phyloP scores from a whole-genome alignment of 2,113 vertebrate species.

The Trematomus loennbergii region DNA sequence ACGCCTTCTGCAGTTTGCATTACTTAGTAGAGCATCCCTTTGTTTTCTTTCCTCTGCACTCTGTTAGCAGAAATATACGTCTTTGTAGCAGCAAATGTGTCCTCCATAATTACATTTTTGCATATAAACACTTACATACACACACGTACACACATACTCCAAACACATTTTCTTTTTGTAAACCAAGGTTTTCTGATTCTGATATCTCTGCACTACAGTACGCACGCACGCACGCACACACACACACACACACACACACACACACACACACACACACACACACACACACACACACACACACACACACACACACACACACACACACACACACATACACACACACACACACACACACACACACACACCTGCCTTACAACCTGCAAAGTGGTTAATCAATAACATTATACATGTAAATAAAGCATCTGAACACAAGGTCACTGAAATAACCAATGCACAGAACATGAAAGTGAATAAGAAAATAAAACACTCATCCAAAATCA shows the following conservation, averaged over 20 bases:
- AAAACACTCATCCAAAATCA: too few relatives aligned
- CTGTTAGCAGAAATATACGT: background rate
- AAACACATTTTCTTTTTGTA: background rate
- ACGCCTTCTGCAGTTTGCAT: slow-evolving; percentile 9
- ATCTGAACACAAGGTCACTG: background rate
- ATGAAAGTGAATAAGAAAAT: background rate
- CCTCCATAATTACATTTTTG: background rate
- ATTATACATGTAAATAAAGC: background rate
- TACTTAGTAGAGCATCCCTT: background rate
- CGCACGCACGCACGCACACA: background rate
- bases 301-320: too few relatives aligned
- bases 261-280: too few relatives aligned
- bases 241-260: background rate
- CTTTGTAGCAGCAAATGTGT: background rate
- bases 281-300: too few relatives aligned
- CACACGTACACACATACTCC: background rate
- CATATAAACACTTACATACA: background rate
- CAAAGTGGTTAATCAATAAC: background rate
- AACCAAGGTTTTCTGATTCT: background rate
- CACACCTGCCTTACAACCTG: background rate
- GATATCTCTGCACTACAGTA: background rate
- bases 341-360: too few relatives aligned
- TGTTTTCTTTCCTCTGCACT: background rate
- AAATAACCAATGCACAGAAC: background rate
- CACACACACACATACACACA: too few relatives aligned